These are phyloP conservation scores for Melolontha melolontha DNA, from an alignment of 2,888 invertebrate species.

Conservation along the genomic window DNA sequence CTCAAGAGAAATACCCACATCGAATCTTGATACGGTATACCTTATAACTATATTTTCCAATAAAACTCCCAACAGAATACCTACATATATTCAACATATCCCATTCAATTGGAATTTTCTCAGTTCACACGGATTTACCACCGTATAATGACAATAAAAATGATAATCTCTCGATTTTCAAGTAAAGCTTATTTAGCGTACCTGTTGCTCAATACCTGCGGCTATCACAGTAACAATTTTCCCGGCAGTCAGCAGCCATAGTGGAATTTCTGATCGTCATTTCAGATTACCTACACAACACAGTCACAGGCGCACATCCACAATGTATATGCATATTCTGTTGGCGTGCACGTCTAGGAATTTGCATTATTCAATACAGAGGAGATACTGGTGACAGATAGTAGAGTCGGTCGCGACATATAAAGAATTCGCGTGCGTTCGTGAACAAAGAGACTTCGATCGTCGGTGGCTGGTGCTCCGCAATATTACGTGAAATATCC, in stretches of 20 bases:
- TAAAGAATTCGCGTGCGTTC: slow-evolving; percentile 22
- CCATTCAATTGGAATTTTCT: too few relatives aligned
- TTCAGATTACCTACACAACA: slow-evolving; percentile 44
- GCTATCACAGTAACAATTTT: slow-evolving; percentile 43
- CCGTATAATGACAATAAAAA: background rate
- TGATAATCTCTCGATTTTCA: slow-evolving; percentile 3
- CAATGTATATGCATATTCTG: slow-evolving; percentile 25
- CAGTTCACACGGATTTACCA: too few relatives aligned
- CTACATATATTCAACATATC: too few relatives aligned
- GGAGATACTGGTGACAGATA: slow-evolving; percentile 44
- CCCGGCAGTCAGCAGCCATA: slow-evolving; percentile 28
- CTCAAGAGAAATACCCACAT: too few relatives aligned
- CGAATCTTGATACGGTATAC: too few relatives aligned
- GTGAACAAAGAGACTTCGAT: slow-evolving; percentile 31
- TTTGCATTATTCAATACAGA: slow-evolving; percentile 53
- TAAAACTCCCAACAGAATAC: too few relatives aligned
- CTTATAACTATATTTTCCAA: too few relatives aligned
- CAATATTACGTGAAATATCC: slow-evolving; percentile 27
- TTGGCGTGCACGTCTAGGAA: slow-evolving; percentile 46
- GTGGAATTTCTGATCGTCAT: slow-evolving; percentile 48
- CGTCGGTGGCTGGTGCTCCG: slow-evolving; percentile 15
- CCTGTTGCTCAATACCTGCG: slow-evolving; percentile 10
- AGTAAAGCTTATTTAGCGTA: slow-evolving; percentile 11
- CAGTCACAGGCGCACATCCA: slow-evolving; percentile 41
- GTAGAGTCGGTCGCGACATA: slow-evolving; percentile 25